Percentiles rank a stretch among this genome's conserved stretches.
Conservation (phyloP, 2,113 vertebrate genomes). For the Odobenus rosmarus region DNA sequence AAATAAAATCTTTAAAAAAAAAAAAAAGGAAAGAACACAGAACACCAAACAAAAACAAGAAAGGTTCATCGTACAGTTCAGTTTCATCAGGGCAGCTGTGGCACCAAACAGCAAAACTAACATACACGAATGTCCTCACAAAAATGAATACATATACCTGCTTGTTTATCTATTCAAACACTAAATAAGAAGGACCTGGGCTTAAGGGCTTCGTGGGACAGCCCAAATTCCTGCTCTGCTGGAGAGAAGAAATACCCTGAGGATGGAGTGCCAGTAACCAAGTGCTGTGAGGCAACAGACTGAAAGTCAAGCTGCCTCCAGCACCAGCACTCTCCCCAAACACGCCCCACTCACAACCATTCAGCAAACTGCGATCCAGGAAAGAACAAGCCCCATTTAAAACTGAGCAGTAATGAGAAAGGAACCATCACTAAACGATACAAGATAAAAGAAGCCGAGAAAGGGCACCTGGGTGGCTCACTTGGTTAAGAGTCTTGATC, state of each 20-base stretch:
- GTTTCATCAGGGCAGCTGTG: neutral
- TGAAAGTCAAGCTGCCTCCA: neutral
- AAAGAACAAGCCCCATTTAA: neutral
- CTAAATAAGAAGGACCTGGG: neutral
- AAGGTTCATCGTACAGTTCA: neutral
- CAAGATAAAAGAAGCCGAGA: neutral
- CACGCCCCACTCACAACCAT: neutral
- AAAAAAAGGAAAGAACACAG: neutral
- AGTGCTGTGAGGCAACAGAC: neutral
- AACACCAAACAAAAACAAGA: neutral
- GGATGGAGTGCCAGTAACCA: neutral
- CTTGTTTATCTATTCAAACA: neutral
- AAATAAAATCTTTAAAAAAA: too few relatives aligned
- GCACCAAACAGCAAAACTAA: neutral
- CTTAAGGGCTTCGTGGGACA: neutral
- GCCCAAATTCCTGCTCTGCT: neutral
- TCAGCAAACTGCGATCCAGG: neutral
- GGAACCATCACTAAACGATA: neutral
- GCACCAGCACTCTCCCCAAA: neutral
- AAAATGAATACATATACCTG: neutral
- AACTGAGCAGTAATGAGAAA: neutral
- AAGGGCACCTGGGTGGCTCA: neutral
- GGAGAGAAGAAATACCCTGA: neutral
- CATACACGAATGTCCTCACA: neutral
- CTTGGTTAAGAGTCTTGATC: neutral